Evolutionary conservation across 2,113 vertebrate species (phyloP).

Genomic region (Phrynosoma blainvillii): DNA sequence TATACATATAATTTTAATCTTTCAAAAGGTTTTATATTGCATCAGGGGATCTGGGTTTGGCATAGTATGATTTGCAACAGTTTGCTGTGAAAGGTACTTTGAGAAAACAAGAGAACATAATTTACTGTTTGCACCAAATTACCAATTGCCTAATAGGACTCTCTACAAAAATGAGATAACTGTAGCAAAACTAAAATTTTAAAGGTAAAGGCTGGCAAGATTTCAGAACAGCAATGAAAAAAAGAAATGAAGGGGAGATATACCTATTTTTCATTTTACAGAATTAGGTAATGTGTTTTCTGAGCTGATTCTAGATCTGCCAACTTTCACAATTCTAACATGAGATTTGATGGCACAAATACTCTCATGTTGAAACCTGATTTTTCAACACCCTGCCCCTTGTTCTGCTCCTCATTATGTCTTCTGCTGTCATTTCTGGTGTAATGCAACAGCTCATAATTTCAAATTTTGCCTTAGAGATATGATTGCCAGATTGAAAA

Average conservation of each 20-base stretch:
- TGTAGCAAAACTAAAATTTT: conserved; percentile 49
- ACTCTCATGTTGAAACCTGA: background rate
- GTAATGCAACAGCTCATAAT: background rate
- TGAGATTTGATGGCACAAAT: background rate
- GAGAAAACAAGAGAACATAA: conserved; percentile 66
- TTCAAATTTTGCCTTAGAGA: background rate
- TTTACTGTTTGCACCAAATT: conserved; percentile 68
- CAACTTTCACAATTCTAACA: conserved; percentile 44
- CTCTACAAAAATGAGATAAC: conserved; percentile 49
- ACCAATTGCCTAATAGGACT: conserved; percentile 47
- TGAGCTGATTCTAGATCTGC: background rate
- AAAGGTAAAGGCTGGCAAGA: conserved; percentile 29
- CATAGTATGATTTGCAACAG: conserved; percentile 54
- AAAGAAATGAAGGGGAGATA: conserved; percentile 24
- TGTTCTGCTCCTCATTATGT: conserved; percentile 9
- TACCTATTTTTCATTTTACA: conserved; percentile 11
- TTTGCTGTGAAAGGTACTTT: conserved; percentile 49
- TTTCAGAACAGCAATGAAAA: conserved; percentile 33
- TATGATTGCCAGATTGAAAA: too few relatives aligned
- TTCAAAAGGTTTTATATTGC: conserved; percentile 50
- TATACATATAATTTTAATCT: conserved; percentile 51
- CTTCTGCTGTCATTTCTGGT: background rate
- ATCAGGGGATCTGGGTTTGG: conserved; percentile 52
- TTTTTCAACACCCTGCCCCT: conserved; percentile 47
- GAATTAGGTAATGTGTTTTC: background rate